These are phyloP conservation scores for Magallana gigas DNA, from an alignment of 1,140 invertebrate genomes.

Conservation along the genomic window DNA sequence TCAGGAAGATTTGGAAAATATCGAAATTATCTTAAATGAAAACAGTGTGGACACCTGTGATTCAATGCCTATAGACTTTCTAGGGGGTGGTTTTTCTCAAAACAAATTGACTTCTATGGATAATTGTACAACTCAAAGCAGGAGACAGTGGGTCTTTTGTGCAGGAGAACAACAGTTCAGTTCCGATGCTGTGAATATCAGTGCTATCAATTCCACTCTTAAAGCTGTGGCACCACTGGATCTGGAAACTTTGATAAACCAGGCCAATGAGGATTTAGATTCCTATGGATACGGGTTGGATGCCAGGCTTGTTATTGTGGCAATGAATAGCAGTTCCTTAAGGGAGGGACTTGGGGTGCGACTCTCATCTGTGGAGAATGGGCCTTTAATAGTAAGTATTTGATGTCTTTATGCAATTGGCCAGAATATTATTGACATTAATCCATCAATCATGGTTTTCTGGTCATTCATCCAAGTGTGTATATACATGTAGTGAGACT, in stretches of 20 bases:
- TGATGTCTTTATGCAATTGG: not conserved
- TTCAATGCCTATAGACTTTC: not conserved
- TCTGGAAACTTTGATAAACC: not conserved
- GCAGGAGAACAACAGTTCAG: not conserved
- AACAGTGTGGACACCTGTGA: not conserved
- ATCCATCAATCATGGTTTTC: no score
- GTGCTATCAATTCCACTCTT: not conserved
- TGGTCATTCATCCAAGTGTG: no score
- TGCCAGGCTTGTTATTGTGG: not conserved
- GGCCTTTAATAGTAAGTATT: not conserved
- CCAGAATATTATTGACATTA: not conserved
- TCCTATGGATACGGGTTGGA: not conserved
- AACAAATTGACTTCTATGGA: not conserved
- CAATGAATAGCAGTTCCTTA: not conserved
- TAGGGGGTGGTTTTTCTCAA: not conserved
- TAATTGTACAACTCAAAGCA: not conserved
- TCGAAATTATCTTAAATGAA: slow-evolving; percentile 25
- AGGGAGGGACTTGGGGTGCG: not conserved
- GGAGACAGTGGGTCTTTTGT: not conserved
- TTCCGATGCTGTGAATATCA: not conserved
- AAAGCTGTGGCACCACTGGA: not conserved
- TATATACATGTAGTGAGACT: no score
- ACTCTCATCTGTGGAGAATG: not conserved
- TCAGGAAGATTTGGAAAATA: slow-evolving; percentile 19
- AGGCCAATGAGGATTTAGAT: not conserved